A percentile compares a stretch with the other conserved stretches of the same genome.
These are phyloP conservation scores for Quadroppia sp. DNA, from an alignment of 2,888 invertebrate genomes.

Conservation along the genomic window DNA sequence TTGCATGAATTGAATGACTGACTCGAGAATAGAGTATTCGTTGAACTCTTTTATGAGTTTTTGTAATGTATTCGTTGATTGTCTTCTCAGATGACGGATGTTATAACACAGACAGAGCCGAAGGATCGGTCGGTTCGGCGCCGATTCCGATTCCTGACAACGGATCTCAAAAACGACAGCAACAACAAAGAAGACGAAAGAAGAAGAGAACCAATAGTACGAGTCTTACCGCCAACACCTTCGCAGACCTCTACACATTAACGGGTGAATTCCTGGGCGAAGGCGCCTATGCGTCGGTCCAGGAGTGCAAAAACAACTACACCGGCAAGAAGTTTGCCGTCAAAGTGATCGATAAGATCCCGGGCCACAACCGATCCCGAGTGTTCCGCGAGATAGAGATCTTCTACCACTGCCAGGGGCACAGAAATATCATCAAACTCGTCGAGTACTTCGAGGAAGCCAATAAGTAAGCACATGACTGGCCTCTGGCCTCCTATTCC, in stretches of 20 bases:
- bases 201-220: slow-evolving; percentile 77
- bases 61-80: not conserved
- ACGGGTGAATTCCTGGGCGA: slow-evolving; percentile 93
- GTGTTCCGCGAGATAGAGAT: slow-evolving; percentile 98
- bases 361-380: slow-evolving; percentile 86
- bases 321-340: slow-evolving; percentile 93
- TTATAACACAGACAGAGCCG: slow-evolving; percentile 10
- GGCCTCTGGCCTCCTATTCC: not conserved
- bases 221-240: slow-evolving; percentile 74
- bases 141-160: slow-evolving; percentile 37
- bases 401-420: slow-evolving; percentile 95
- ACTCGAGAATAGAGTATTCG: not conserved
- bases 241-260: slow-evolving; percentile 86
- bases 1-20: not conserved
- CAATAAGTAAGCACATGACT: slow-evolving; percentile 53
- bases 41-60: not conserved
- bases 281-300: slow-evolving; percentile 94
- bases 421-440: slow-evolving; percentile 95
- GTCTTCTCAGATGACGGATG: slow-evolving; percentile 12
- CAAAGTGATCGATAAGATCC: slow-evolving; percentile 84
- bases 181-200: slow-evolving; percentile 63
- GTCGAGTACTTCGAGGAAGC: slow-evolving; percentile 97
- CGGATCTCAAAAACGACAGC: slow-evolving; percentile 6
- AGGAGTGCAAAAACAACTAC: slow-evolving; percentile 84
- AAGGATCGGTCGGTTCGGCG: slow-evolving; percentile 1